Conservation (phyloP, 2,113 vertebrate genomes). For the Hippocampus guttulatus region DNA sequence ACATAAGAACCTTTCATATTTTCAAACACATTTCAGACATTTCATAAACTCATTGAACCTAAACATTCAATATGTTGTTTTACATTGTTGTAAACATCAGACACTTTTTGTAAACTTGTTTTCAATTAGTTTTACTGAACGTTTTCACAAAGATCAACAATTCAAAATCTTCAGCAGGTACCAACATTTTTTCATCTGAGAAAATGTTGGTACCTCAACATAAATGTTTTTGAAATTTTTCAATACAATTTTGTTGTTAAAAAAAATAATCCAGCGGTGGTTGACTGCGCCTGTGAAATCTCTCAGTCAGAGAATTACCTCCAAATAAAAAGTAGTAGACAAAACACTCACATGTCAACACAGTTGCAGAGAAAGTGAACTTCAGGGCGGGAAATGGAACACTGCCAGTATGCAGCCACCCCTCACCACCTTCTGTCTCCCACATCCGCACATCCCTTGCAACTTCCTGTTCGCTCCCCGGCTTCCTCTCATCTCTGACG, state of each 20-base stretch:
- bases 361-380: constrained; percentile 9
- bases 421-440: neutral
- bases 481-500: constrained; percentile 18
- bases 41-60: neutral
- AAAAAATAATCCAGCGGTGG: neutral
- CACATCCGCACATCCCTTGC: constrained; percentile 19
- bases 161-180: too few species aligned
- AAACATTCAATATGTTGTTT: too few species aligned
- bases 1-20: neutral
- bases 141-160: too few species aligned
- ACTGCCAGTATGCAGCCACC: constrained; percentile 28
- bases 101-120: too few species aligned
- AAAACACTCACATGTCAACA: neutral
- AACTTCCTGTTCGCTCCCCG: constrained; percentile 18
- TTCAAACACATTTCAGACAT: neutral
- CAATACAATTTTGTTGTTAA: neutral
- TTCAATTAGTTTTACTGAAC: too few species aligned
- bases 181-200: too few species aligned
- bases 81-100: too few species aligned
- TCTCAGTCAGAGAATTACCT: neutral
- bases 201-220: too few species aligned
- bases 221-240: neutral
- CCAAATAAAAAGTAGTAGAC: neutral
- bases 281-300: neutral
- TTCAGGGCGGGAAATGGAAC: constrained; percentile 36